A percentile compares a stretch with the other conserved stretches of the same genome.
Evolutionary conservation across 2,113 vertebrate species (phyloP).

Genomic region (Erinaceus europaeus): DNA sequence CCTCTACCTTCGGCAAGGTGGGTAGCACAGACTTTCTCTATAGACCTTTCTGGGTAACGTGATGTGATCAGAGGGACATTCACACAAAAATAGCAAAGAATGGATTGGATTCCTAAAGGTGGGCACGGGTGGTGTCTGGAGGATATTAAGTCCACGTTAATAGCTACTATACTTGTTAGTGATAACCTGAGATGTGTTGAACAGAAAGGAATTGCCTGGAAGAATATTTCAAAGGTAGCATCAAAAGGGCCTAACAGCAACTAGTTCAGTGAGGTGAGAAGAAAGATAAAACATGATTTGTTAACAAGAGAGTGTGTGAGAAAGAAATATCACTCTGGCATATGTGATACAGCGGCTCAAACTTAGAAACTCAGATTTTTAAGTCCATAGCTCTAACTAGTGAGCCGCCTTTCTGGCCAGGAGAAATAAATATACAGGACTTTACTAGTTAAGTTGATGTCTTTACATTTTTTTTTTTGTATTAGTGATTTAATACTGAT

Average conservation of each 20-base stretch:
- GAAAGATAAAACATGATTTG: not conserved
- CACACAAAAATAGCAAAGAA: not conserved
- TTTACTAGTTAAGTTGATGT: too few relatives aligned
- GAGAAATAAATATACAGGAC: too few relatives aligned
- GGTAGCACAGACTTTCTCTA: not conserved
- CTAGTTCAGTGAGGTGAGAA: not conserved
- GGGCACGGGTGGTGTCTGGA: not conserved
- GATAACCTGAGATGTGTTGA: not conserved
- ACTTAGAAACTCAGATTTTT: too few relatives aligned
- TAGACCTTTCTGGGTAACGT: not conserved
- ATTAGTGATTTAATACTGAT: too few relatives aligned
- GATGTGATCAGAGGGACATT: not conserved
- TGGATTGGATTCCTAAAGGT: not conserved
- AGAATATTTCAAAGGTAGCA: not conserved
- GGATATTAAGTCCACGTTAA: not conserved
- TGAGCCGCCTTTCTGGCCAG: too few relatives aligned
- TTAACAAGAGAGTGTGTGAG: not conserved
- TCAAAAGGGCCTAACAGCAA: not conserved
- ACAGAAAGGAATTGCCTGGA: not conserved
- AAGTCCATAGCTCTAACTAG: too few relatives aligned
- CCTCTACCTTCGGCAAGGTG: constrained; percentile 85
- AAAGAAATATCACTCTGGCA: too few relatives aligned
- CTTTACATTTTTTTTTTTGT: too few relatives aligned
- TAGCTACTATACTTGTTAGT: not conserved
- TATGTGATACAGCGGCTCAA: too few relatives aligned